A percentile compares a stretch with the other conserved stretches of the same genome.
Conservation (phyloP, 1,140 invertebrate genomes). For the Protaetia brevitarsis region DNA sequence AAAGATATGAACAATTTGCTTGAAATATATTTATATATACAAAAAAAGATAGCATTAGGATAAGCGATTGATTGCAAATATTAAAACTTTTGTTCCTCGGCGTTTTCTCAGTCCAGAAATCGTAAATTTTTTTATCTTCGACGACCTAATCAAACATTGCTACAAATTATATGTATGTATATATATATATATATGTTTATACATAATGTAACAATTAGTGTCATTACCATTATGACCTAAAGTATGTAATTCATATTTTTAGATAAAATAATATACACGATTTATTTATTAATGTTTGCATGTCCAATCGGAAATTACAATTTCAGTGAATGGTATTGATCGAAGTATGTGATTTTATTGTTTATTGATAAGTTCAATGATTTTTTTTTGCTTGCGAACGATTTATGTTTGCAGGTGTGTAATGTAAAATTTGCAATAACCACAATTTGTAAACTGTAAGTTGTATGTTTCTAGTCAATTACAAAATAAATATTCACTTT, state of each 20-base stretch:
- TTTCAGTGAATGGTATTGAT: neutral
- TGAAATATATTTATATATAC: no score
- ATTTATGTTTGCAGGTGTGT: neutral
- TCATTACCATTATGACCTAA: neutral
- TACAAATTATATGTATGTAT: slow-evolving; percentile 8
- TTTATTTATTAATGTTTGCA: slow-evolving; percentile 6
- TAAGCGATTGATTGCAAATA: no score
- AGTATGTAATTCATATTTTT: neutral
- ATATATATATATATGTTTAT: slow-evolving; percentile 8
- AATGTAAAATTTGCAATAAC: slow-evolving; percentile 13
- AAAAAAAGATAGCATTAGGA: no score
- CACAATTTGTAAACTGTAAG: slow-evolving; percentile 20
- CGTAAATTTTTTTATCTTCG: neutral
- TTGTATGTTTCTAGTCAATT: slow-evolving; percentile 23
- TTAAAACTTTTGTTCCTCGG: neutral
- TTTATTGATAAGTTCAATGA: neutral
- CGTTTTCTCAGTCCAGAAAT: neutral
- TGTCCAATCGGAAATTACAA: neutral
- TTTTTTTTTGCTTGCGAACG: neutral
- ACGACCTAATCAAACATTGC: slow-evolving; percentile 15
- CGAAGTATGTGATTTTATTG: slow-evolving; percentile 9
- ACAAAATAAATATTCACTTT: slow-evolving; percentile 22
- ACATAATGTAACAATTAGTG: neutral
- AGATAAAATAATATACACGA: slow-evolving; percentile 3
- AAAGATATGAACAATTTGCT: no score